Evolutionary conservation across 2,113 vertebrate genomes (phyloP), one percentile per base, ranked within the genome.

Genomic region (Brevimyrus niger): DNA sequence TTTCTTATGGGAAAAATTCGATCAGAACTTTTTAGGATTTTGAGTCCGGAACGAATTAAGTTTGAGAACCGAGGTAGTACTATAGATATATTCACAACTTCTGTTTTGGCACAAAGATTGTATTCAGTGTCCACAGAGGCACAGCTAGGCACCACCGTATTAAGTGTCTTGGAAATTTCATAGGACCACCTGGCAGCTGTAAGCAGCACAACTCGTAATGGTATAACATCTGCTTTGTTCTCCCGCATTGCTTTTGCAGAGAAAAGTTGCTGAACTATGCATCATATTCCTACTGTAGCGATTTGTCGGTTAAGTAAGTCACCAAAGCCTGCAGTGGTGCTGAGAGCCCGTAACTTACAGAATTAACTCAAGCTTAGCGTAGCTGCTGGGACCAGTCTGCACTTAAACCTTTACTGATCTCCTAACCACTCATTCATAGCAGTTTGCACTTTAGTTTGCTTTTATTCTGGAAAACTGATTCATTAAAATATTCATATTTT

Each of bases 281-380:
- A 46, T 51, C 44, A 65, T 58, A 82, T 73, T 13, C 44, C 87
- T 27, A 42, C 76, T 4, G 44, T 85, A 42, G 0, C 69, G 7
- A 55, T 38, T 27, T 21, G n/a, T 89, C 88, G 3, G 90, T 89
- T 90, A 89, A 90, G 88, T 89, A 89, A 89, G 90, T 90, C 15
- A 42, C 44, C 55, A 51, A 42, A 83, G 44, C 80, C 69, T 82
- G 58, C 27, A 13, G 90, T 47, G 23, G 47, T 80, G 88, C 42
- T 76, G 83, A 55, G 47, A 23, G 48, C n/a, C 21, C 17, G 4
- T 89, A 89, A 89, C 76, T 55, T 27, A 31, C 8, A 50, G 38
- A 80, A 55, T 89, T 89, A 89, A 65, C 88, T 55, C 55, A 21
- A 58, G 80, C 53, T 89, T 89, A 58, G 80, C 13, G 21, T 47